Evolutionary conservation across 2,888 invertebrate species (phyloP), one percentile per base, ranked within the genome.

Genomic region (Andrena trimmerana): DNA sequence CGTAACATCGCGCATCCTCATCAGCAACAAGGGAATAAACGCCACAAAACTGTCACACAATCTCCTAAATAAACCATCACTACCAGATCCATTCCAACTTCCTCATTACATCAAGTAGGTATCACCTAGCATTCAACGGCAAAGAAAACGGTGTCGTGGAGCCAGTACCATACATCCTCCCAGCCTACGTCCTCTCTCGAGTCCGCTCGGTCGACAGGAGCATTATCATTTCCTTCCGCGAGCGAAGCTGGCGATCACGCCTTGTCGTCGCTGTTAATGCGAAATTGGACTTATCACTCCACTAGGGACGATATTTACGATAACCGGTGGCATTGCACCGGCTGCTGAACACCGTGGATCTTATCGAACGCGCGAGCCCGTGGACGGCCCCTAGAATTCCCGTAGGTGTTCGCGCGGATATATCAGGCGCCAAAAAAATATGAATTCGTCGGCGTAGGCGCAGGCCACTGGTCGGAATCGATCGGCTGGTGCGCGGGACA

Each of bases 291-390:
- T 78, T 84, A 83, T 86, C 76, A 67, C 59, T 52, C 66, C 62
- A 75, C 70, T 86, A 83, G 80, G 42, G 54, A 74, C 63, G 71
- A 83, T 84, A 84, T 81, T 86, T 84, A 79, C 70, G 62, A 16
- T 76, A 78, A 83, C 81, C 78, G 73, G 60, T 52, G 48, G 50
- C 31, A 29, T n/a, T 36, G 63, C 60, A 60, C 62, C 68, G 57
- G 54, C 69, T 48, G 69, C 63, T 70, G 73, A 70, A 78, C 68
- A 54, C 50, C 33, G 69, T 67, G 75, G 74, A 83, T 59, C 72
- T 65, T 77, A 29, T 54, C 48, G 72, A 36, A 24, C 48, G 66
- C 69, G 31, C n/a, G 59, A 27, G 69, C 72, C 42, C 42, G 6
- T 31, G 16, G 20, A 29, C 10, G 71, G 42, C 42, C 3, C 0